Evolutionary conservation across 2,888 invertebrate species (phyloP).

Genomic region (Tipula lateralis): DNA sequence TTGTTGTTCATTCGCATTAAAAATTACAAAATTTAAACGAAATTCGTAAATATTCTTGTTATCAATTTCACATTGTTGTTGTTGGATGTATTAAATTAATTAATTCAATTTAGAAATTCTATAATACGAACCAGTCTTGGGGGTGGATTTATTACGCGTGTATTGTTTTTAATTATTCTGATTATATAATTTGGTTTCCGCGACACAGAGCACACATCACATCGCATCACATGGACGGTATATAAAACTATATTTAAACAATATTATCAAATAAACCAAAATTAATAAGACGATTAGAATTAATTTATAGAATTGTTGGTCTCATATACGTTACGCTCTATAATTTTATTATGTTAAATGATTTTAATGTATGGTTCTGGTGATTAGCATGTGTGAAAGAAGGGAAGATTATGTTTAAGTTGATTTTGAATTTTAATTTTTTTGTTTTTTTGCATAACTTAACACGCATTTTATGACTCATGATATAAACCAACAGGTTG

Average conservation of each 20-base stretch:
- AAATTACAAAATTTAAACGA: slow-evolving; percentile 1
- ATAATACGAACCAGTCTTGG: background rate
- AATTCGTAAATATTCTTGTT: background rate
- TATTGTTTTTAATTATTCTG: background rate
- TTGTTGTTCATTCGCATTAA: background rate
- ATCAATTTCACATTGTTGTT: background rate
- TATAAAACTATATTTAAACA: background rate
- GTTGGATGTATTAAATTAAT: background rate
- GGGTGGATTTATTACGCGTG: background rate
- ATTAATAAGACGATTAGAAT: background rate
- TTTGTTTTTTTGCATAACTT: background rate
- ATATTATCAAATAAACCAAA: background rate
- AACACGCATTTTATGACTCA: too few species aligned
- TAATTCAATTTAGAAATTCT: background rate
- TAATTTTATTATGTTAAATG: background rate
- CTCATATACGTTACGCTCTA: background rate
- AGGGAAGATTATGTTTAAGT: background rate
- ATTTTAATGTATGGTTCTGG: background rate
- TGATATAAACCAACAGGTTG: too few species aligned
- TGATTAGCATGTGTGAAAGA: background rate
- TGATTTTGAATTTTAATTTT: background rate
- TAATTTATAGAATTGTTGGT: background rate
- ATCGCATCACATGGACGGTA: background rate
- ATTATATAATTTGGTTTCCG: background rate
- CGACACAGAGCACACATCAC: background rate